Evolutionary conservation across 2,113 vertebrate species (phyloP), one percentile per base, ranked within the genome.

Genomic region (Petroica traversi): DNA sequence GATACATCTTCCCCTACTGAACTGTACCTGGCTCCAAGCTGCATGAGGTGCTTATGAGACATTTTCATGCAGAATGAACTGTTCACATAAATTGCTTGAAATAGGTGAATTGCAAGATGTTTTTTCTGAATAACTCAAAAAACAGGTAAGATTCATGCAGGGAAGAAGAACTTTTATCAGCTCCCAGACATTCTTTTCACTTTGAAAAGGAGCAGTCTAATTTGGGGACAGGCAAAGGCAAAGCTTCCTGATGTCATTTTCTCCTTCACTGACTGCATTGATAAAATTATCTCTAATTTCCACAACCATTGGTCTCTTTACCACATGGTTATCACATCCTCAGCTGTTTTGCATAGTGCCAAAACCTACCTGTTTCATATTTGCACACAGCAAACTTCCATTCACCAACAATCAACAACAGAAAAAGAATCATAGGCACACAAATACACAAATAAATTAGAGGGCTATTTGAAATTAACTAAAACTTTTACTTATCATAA

Each of bases 221-320:
- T 71, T 38, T 81, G 64, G 10, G 40, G 59, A 73, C 68, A 80
- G 46, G 77, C 55, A 92, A 95, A 93, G 59, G 23, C 86, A 84
- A 12, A 29, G 19, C 19, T 81, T 96, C 73, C 80, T 46, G 51
- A 74, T 92, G 86, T 66, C 11, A 78, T 93, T 93, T 96, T 96
- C 87, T 87, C 40, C 64, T 91, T 93, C 55, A 43, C 38, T 84
- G 92, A 95, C 84, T 87, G 34, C 80, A 85, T 12, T 91, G 93
- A 95, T 92, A 95, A 94, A 94, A 71, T 63, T 78, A 91, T 87
- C 73, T 87, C 38, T 63, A 28, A 87, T 91, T 96, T 85, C 73
- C 92, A 94, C 59, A 71, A 40, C 49, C 76, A 67, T 10, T 40
- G 49, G 59, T 34, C 64, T 92, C 51, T 66, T 61, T 62, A 66